Evolutionary conservation across 2,888 invertebrate genomes (phyloP), one percentile per base, ranked within the genome.

Genomic region (Aleiodes testaceus): DNA sequence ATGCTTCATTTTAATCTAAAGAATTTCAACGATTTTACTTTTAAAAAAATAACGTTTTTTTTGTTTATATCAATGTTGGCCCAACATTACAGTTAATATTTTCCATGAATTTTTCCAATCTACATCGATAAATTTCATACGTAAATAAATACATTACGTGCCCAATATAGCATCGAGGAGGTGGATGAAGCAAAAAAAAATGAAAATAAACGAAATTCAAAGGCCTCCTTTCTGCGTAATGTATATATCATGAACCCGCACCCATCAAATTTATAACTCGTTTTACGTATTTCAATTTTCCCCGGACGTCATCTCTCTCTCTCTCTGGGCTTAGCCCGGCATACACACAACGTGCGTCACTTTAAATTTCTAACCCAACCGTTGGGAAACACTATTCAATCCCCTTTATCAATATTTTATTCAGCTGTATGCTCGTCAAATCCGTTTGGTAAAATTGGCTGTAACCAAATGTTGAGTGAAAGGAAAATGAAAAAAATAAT

Each of bases 221-320:
- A 59, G 59, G 59, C 59, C 59, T 11, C 36, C 7, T n/a, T 55
- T 26, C 42, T 16, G 16, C 42, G 42, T 18, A 59, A 36, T 59
- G 18, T 59, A 59, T 59, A 59, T 59, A 59, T 55, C 14, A 45
- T 16, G 14, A 49, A 52, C 63, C 45, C 45, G n/a, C 26, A 72
- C 55, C 73, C 77, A 75, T 77, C 74, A 74, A 77, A 77, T 77
- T 77, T 74, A 77, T 75, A 77, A 77, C 74, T 73, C 73, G 70
- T 72, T 73, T 73, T 72, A 74, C 73, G 72, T 77, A 74, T 74
- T 77, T 75, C 75, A 73, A 74, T 74, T 72, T 74, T 67, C 70
- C 65, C 49, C 30, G 49, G 44, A 14, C 20, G 36, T 47, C 5
- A 14, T 45, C 22, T 14, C 45, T 44, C 44, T 20, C 18, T 42